phyloP scores from a whole-genome alignment of 1,140 invertebrate species.

The Zophobas morio region DNA sequence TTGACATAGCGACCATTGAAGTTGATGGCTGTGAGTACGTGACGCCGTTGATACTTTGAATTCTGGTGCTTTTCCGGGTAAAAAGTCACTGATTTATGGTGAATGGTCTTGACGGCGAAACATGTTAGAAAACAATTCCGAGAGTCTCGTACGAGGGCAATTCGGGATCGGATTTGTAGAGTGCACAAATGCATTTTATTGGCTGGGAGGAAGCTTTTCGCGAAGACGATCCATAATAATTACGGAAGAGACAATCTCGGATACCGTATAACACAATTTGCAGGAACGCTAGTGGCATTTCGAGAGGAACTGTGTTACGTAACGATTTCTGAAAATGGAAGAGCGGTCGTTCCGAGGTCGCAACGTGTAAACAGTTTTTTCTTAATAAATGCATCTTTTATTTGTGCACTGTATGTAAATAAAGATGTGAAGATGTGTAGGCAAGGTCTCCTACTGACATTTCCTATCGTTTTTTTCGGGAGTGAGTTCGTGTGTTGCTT shows the following conservation, averaged over 20 bases:
- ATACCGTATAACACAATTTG: not conserved
- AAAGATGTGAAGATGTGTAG: not conserved
- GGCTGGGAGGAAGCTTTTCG: conserved; percentile 29
- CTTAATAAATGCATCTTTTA: conserved; percentile 1
- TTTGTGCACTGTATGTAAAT: conserved; percentile 9
- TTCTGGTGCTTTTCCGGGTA: conserved; percentile 13
- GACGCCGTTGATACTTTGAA: conserved; percentile 20
- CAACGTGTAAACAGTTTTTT: conserved; percentile 13
- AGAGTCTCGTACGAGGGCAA: conserved; percentile 16
- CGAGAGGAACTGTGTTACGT: not conserved
- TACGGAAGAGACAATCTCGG: conserved; percentile 8
- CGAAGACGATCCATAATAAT: conserved; percentile 35
- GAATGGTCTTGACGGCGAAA: conserved; percentile 22
- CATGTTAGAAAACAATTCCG: conserved; percentile 37
- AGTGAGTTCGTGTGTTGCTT: not conserved
- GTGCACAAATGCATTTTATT: conserved; percentile 30
- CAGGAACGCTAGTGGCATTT: conserved; percentile 12
- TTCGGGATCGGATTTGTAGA: conserved; percentile 25
- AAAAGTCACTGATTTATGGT: conserved; percentile 18
- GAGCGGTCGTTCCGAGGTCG: not conserved
- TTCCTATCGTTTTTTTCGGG: conserved; percentile 6
- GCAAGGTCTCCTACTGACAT: conserved; percentile 23
- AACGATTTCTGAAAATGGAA: too few species aligned
- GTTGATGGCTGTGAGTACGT: not conserved
- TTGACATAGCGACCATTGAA: not conserved